phyloP scores from a whole-genome alignment of 1,140 invertebrate species.

The Telenomus remus region DNA sequence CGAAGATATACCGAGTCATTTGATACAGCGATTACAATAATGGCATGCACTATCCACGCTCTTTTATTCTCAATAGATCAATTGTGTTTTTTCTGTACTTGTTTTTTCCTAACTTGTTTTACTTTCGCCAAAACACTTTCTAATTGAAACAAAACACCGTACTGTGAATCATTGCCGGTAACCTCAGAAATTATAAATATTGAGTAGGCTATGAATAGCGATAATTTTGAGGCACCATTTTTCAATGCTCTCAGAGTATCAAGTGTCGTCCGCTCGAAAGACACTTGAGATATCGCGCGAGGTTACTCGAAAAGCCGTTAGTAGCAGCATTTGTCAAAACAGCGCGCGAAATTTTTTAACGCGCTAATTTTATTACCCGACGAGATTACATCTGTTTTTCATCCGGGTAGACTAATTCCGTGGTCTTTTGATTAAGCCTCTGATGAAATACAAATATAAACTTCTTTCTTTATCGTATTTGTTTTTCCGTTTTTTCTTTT shows the following conservation, averaged over 20 bases:
- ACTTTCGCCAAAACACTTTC: not conserved
- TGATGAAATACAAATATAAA: too few species aligned
- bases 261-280: conserved; percentile 10
- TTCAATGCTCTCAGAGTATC: conserved; percentile 6
- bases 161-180: not conserved
- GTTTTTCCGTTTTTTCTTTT: too few species aligned
- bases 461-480: too few species aligned
- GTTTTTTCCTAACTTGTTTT: not conserved
- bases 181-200: not conserved
- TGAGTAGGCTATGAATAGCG: conserved; percentile 13
- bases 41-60: conserved; percentile 8
- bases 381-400: not conserved
- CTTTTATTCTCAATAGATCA: conserved; percentile 6
- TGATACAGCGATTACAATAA: conserved; percentile 27
- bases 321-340: conserved; percentile 29
- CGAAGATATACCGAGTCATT: conserved; percentile 26
- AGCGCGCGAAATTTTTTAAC: not conserved
- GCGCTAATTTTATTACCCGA: not conserved
- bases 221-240: conserved; percentile 15
- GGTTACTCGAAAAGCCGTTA: conserved; percentile 27
- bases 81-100: conserved; percentile 4
- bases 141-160: not conserved
- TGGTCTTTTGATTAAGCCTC: too few species aligned
- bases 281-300: conserved; percentile 35
- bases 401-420: not conserved